Conservation (phyloP, 2,888 invertebrate genomes). For the Lissocephala sabroskyi region DNA sequence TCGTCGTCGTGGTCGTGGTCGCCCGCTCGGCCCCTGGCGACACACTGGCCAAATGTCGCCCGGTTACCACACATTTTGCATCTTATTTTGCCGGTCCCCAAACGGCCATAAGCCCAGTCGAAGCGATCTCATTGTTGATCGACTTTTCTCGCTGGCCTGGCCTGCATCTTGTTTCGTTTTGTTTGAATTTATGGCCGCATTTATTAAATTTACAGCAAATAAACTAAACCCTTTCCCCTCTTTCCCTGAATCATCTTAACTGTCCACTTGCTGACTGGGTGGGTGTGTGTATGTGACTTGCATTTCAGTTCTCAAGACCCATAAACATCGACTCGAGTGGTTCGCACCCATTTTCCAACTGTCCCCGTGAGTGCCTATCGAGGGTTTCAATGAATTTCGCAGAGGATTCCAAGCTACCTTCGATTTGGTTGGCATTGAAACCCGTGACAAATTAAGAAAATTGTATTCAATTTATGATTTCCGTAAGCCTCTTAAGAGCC, state of each 20-base stretch:
- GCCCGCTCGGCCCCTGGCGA: conserved; percentile 27
- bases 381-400: too few species aligned
- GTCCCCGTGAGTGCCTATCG: too few species aligned
- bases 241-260: not conserved
- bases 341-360: too few species aligned
- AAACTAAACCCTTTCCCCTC: conserved; percentile 31
- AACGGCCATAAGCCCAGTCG: not conserved
- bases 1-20: not conserved
- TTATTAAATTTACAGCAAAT: conserved; percentile 67
- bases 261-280: not conserved
- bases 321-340: too few species aligned
- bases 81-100: not conserved
- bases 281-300: not conserved
- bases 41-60: conserved; percentile 52
- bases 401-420: too few species aligned
- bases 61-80: conserved; percentile 5
- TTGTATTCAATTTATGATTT: too few species aligned
- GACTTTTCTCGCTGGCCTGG: conserved; percentile 2
- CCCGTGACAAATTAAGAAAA: too few species aligned
- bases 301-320: too few species aligned
- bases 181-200: conserved; percentile 60
- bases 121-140: conserved; percentile 26
- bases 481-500: too few species aligned
- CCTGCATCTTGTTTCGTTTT: conserved; percentile 39
- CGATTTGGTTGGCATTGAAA: too few species aligned